Percentiles rank a stretch among this genome's conserved stretches.
Evolutionary conservation across 2,888 invertebrate species (phyloP).

Genomic region (Chrysina gloriosa): DNA sequence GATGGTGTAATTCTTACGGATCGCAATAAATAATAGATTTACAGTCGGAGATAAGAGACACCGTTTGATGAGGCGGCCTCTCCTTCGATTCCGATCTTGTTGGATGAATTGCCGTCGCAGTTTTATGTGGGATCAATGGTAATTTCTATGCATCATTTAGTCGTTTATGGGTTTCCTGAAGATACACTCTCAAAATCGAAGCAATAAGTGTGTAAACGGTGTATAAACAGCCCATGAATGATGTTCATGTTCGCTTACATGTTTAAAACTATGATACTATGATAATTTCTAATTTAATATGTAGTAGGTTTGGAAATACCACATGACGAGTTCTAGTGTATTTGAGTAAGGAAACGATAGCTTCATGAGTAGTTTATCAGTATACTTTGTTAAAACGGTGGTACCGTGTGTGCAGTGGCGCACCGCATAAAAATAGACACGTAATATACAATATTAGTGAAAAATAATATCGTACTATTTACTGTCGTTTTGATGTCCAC

Average conservation of each 20-base stretch:
- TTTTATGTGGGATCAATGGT: conserved; percentile 24
- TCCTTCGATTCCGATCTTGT: conserved; percentile 16
- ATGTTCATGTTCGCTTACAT: neutral
- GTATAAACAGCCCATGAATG: neutral
- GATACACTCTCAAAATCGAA: neutral
- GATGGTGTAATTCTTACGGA: conserved; percentile 26
- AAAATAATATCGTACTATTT: too few relatives aligned
- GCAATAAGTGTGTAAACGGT: conserved; percentile 1
- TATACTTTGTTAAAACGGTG: too few relatives aligned
- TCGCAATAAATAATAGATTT: conserved; percentile 37
- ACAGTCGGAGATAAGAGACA: conserved; percentile 23
- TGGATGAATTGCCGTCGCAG: conserved; percentile 13
- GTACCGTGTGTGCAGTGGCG: too few relatives aligned
- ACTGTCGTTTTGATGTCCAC: too few relatives aligned
- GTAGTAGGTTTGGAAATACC: too few relatives aligned
- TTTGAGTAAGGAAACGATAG: too few relatives aligned
- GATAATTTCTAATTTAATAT: too few relatives aligned
- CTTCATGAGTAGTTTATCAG: too few relatives aligned
- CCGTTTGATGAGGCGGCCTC: conserved; percentile 28
- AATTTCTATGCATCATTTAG: conserved; percentile 16
- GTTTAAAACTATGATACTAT: neutral
- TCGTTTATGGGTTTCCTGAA: conserved; percentile 9
- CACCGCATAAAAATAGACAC: too few relatives aligned
- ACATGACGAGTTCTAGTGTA: too few relatives aligned
- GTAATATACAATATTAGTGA: too few relatives aligned